Evolutionary conservation across 1,140 invertebrate species (phyloP).

Genomic region (Halesus radiatus): DNA sequence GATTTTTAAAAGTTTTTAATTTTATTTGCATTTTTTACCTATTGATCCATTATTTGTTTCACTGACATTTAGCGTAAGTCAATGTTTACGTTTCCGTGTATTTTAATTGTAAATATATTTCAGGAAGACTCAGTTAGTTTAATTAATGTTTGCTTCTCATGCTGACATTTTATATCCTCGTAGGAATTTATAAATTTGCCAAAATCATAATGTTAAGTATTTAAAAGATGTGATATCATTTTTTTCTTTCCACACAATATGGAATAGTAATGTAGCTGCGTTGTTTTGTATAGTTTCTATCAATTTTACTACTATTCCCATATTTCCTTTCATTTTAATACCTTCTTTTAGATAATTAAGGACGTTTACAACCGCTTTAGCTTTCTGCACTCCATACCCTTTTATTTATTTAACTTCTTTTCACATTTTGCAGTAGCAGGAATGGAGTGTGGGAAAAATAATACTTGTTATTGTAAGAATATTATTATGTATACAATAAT

Average conservation of each 20-base stretch:
- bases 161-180: constrained; percentile 27
- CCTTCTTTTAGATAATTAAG: no score
- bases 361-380: no score
- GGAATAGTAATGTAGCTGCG: constrained; percentile 1
- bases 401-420: not conserved
- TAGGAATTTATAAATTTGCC: constrained; percentile 39
- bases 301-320: constrained; percentile 1
- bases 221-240: constrained; percentile 38
- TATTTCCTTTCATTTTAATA: not conserved
- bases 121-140: constrained; percentile 11
- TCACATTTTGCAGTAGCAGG: not conserved
- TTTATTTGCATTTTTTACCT: constrained; percentile 5
- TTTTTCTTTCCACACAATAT: constrained; percentile 26
- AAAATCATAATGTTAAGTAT: constrained; percentile 39
- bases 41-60: not conserved
- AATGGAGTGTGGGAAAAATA: constrained; percentile 5
- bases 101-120: constrained; percentile 37
- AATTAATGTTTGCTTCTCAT: constrained; percentile 11
- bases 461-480: not conserved
- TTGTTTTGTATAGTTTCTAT: constrained; percentile 19
- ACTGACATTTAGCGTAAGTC: constrained; percentile 12
- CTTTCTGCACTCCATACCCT: no score
- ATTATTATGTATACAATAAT: constrained; percentile 14
- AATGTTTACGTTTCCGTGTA: constrained; percentile 12
- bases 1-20: not conserved